These are phyloP conservation scores for Erannis defoliaria DNA, from an alignment of 2,888 invertebrate genomes.

Conservation along the genomic window DNA sequence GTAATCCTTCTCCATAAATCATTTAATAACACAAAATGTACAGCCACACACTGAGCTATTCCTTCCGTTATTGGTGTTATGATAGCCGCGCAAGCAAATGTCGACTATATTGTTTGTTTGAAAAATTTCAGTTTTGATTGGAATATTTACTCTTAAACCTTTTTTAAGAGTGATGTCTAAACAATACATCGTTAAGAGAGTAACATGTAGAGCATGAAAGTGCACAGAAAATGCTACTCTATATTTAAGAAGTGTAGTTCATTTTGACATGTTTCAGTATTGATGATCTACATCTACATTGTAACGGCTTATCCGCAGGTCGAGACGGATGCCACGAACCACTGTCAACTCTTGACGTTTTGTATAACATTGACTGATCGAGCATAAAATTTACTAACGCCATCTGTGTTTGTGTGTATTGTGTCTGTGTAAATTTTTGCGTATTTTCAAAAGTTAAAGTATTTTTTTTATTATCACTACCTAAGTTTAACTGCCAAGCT, in stretches of 20 bases:
- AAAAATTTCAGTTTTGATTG: slow-evolving; percentile 47
- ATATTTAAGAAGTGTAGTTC: slow-evolving; percentile 48
- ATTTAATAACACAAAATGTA: slow-evolving; percentile 86
- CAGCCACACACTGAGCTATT: slow-evolving; percentile 84
- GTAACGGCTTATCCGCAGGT: slow-evolving; percentile 71
- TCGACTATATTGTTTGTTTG: slow-evolving; percentile 43
- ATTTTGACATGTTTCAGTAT: slow-evolving; percentile 48
- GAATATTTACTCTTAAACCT: slow-evolving; percentile 52
- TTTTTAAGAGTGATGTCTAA: slow-evolving; percentile 60
- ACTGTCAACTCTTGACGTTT: slow-evolving; percentile 82
- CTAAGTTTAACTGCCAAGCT: too few relatives aligned
- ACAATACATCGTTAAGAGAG: slow-evolving; percentile 58
- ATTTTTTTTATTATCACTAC: too few relatives aligned
- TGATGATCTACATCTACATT: slow-evolving; percentile 55
- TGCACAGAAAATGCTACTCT: slow-evolving; percentile 55
- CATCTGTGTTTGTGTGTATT: too few relatives aligned
- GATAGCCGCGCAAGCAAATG: slow-evolving; percentile 50
- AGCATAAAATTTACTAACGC: slow-evolving; percentile 72
- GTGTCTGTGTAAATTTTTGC: too few relatives aligned
- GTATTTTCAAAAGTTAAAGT: too few relatives aligned
- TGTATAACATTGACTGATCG: slow-evolving; percentile 81
- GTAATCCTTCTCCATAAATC: slow-evolving; percentile 85
- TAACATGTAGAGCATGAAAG: slow-evolving; percentile 56
- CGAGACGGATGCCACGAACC: slow-evolving; percentile 78
- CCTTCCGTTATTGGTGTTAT: slow-evolving; percentile 78